These are phyloP conservation scores for Campoletis raptor DNA, from an alignment of 2,888 invertebrate species.

Conservation along the genomic window DNA sequence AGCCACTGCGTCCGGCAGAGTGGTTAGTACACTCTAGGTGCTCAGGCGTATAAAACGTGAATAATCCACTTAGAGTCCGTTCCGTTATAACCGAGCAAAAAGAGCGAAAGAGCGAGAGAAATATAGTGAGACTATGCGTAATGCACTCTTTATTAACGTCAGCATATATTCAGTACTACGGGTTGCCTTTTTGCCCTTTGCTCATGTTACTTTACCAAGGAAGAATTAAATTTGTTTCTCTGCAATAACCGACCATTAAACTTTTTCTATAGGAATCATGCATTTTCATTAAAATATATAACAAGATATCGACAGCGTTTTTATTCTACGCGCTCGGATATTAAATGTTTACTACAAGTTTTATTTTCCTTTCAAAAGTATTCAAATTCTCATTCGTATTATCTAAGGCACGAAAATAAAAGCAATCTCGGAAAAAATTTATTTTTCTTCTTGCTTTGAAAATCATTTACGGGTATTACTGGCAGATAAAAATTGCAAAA, in stretches of 20 bases:
- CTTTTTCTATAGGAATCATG: background rate
- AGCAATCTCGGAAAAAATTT: background rate
- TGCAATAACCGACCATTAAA: constrained; percentile 35
- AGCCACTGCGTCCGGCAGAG: constrained; percentile 30
- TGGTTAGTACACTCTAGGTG: constrained; percentile 33
- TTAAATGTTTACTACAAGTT: background rate
- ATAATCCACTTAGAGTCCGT: constrained; percentile 62
- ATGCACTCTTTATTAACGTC: constrained; percentile 78
- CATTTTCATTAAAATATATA: background rate
- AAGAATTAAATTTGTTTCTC: constrained; percentile 54
- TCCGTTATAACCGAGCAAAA: constrained; percentile 45
- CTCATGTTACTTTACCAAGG: constrained; percentile 12
- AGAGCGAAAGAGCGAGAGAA: background rate
- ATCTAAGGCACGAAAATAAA: background rate
- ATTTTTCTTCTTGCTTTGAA: background rate
- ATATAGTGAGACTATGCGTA: constrained; percentile 61
- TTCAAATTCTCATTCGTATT: background rate
- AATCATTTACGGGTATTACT: background rate
- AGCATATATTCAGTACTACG: constrained; percentile 70
- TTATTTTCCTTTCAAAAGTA: background rate
- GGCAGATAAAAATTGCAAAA: background rate
- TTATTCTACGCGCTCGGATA: background rate
- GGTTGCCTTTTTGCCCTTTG: constrained; percentile 11
- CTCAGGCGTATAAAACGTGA: constrained; percentile 40
- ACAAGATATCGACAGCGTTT: background rate